Evolutionary conservation across 2,888 invertebrate genomes (phyloP).

Genomic region (Epinotia nisella): DNA sequence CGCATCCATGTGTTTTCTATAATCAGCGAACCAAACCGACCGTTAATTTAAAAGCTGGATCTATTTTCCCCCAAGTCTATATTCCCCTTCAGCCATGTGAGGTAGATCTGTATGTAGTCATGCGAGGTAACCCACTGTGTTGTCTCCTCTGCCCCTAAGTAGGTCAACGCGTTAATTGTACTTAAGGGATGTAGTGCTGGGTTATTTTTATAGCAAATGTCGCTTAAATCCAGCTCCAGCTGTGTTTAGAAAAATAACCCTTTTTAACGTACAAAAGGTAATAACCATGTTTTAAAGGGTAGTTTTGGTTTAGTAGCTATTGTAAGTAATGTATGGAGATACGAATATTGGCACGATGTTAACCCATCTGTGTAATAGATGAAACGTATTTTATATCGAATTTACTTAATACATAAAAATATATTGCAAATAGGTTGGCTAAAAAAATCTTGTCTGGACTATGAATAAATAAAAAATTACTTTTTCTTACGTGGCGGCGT

Average conservation of each 20-base stretch:
- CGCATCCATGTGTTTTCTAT: no score
- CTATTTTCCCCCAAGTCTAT: background rate
- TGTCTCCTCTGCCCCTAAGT: constrained; percentile 23
- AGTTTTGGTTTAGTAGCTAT: no score
- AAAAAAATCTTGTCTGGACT: no score
- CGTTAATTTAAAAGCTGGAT: background rate
- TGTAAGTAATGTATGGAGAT: no score
- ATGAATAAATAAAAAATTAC: no score
- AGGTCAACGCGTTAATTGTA: constrained; percentile 42
- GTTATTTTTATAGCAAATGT: constrained; percentile 38
- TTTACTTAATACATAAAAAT: no score
- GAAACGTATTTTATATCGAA: no score
- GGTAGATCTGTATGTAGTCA: constrained; percentile 2
- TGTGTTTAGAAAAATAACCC: constrained; percentile 11
- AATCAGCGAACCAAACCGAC: background rate
- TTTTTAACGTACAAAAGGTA: background rate
- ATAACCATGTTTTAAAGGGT: no score
- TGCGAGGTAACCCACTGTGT: constrained; percentile 17
- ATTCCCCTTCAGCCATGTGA: background rate
- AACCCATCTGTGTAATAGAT: no score
- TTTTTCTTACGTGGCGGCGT: no score
- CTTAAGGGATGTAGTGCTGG: constrained; percentile 33
- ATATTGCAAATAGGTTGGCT: no score
- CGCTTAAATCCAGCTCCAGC: constrained; percentile 7
- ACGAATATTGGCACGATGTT: no score